Conservation (phyloP, 2,113 vertebrate genomes). For the Pterophyllum scalare region DNA sequence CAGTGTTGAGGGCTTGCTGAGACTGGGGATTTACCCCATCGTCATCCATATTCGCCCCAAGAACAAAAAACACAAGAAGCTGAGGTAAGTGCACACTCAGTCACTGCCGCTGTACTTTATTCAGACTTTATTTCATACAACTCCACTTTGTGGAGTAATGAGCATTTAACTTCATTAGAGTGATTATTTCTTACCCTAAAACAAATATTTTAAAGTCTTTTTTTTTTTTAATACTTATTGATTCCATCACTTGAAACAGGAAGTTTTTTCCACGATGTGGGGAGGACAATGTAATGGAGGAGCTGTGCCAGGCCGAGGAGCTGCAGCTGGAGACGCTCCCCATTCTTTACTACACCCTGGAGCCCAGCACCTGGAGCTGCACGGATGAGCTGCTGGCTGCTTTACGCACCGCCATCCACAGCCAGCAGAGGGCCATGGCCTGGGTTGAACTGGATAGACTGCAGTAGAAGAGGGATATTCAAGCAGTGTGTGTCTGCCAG, state of each 20-base stretch:
- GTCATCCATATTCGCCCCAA: slow-evolving; percentile 81
- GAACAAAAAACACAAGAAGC: slow-evolving; percentile 80
- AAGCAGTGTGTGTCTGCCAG: neutral
- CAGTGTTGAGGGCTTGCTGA: slow-evolving; percentile 77
- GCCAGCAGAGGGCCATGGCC: slow-evolving; percentile 78
- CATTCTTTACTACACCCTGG: slow-evolving; percentile 74
- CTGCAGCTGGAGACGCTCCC: slow-evolving; percentile 81
- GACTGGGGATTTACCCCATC: slow-evolving; percentile 80
- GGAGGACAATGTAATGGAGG: slow-evolving; percentile 75
- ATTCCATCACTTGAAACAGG: slow-evolving; percentile 50
- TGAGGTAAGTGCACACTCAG: slow-evolving; percentile 61
- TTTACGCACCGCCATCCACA: slow-evolving; percentile 70
- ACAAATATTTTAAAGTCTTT: neutral
- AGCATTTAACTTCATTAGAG: neutral
- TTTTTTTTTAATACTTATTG: neutral
- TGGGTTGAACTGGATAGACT: slow-evolving; percentile 81
- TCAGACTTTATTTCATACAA: neutral
- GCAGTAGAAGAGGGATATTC: slow-evolving; percentile 35
- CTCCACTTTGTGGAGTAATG: neutral
- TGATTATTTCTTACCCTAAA: neutral
- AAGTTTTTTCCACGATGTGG: slow-evolving; percentile 76
- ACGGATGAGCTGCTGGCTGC: slow-evolving; percentile 77
- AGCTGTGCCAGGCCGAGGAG: slow-evolving; percentile 76
- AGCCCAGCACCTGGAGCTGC: slow-evolving; percentile 78
- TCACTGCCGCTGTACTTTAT: neutral